A percentile compares a stretch with the other conserved stretches of the same genome.
Conservation (phyloP, 92 coral and sea anemone species). For the Actinernus sp. region DNA sequence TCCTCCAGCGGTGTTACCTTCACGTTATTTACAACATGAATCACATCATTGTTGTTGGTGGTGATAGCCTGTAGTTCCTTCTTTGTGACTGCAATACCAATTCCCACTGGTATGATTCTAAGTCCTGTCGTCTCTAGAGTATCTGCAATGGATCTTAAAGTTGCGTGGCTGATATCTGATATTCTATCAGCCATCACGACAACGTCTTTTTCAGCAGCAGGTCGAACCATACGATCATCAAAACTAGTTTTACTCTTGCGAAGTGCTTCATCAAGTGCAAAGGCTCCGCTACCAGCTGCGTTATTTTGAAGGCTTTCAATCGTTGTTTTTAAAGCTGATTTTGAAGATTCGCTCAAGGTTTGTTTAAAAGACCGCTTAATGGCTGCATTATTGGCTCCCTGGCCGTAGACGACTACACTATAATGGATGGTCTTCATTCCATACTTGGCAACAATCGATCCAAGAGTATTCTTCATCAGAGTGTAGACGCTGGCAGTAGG, state of each 20-base stretch:
- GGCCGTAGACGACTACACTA: conserved; percentile 18
- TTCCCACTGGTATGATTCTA: conserved; percentile 23
- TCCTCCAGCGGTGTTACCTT: not conserved
- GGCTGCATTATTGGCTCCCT: conserved; percentile 13
- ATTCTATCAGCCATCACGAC: conserved; percentile 13
- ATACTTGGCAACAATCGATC: conserved; percentile 8
- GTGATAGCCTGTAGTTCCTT: conserved; percentile 28
- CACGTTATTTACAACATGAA: conserved; percentile 16
- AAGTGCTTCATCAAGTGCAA: conserved; percentile 33
- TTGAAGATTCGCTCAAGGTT: not conserved
- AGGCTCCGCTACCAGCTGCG: conserved; percentile 2
- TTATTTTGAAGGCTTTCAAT: conserved; percentile 1
- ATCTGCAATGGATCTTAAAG: conserved; percentile 3
- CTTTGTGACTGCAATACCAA: conserved; percentile 1
- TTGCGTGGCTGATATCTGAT: not conserved
- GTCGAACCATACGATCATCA: conserved; percentile 16
- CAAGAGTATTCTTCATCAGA: conserved; percentile 2
- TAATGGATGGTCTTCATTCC: conserved; percentile 20
- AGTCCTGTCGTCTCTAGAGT: conserved; percentile 22
- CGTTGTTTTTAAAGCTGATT: not conserved
- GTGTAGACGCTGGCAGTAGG: not conserved
- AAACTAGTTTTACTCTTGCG: conserved; percentile 8
- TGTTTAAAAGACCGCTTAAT: conserved; percentile 5
- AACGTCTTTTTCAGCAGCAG: conserved; percentile 18
- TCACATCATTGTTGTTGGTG: conserved; percentile 25